Evolutionary conservation across 2,113 vertebrate species (phyloP), one percentile per base, ranked within the genome.

Genomic region (Genyomyrus donnyi): DNA sequence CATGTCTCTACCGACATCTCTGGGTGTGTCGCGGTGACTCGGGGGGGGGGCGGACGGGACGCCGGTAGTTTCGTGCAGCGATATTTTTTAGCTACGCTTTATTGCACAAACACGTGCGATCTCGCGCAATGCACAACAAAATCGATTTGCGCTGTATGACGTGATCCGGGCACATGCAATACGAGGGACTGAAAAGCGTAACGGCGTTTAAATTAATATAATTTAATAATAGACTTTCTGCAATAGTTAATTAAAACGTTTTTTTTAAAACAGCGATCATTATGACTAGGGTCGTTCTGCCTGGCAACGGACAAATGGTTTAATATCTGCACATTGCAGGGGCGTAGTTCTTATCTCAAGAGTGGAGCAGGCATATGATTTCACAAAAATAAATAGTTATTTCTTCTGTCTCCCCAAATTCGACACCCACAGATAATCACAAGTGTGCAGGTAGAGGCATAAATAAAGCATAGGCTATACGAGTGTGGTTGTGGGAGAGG

Each of bases 1-100:
- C 87, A 88, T 84, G 89, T 87, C 83, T 35, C 86, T 2, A 52
- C 13, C 90, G 56, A 89, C 88, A 88, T 90, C 90, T 58, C 90
- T 87, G 92, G 92, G 91, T 91, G 92, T 91, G 92, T 91, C 90
- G 84, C n/a, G 56, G 24, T 58, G 50, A 49, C 35, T 21, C 27
- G 74, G 46, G 80, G 83, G 58, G 46, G 46, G 88, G 80, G 74
- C 52, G 42, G 91, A 83, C 42, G 17, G 89, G 90, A 88, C 90
- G 90, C 85, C 42, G 46, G 70, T 88, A 31, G 74, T 86, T 66
- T 74, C 66, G 45, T 80, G 83, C 45, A 49, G 45, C 84, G 45
- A 27, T 49, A n/a, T 86, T 53, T 27, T 56, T 5, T 39, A 31
- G 50, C n/a, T 50, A 52, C 15, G 48, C 11, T 31, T 53, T 53